phyloP scores from a whole-genome alignment of 2,113 vertebrate genomes.

The Oceanites oceanicus region DNA sequence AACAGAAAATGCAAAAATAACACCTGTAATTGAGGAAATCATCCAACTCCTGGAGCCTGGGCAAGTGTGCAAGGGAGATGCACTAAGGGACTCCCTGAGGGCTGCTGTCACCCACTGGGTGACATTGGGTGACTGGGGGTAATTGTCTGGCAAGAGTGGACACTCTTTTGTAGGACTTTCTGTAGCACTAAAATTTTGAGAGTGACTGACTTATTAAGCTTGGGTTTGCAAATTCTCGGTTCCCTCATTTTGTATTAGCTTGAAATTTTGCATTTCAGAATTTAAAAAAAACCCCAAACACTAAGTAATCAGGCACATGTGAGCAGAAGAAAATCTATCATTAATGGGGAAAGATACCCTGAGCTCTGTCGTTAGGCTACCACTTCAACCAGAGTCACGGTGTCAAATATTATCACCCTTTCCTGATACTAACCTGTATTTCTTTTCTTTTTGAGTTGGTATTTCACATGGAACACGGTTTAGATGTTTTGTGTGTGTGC shows the following conservation, averaged over 20 bases:
- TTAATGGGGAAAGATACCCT: too few relatives aligned
- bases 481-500: neutral
- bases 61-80: fast-evolving
- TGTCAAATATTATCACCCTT: neutral
- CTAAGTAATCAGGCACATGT: neutral
- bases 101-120: neutral
- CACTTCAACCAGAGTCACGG: neutral
- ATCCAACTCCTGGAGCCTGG: neutral
- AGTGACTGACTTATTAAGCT: neutral
- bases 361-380: neutral
- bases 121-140: neutral
- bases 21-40: neutral
- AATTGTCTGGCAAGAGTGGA: neutral
- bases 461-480: neutral
- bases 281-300: neutral
- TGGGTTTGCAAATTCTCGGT: neutral
- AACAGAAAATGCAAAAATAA: neutral
- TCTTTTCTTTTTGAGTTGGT: neutral
- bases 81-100: neutral
- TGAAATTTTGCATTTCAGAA: neutral
- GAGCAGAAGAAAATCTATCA: neutral
- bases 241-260: neutral
- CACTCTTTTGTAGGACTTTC: neutral
- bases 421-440: neutral
- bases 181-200: neutral